These are phyloP conservation scores for Ciconia boyciana DNA, from an alignment of 2,113 vertebrate species.

Conservation along the genomic window DNA sequence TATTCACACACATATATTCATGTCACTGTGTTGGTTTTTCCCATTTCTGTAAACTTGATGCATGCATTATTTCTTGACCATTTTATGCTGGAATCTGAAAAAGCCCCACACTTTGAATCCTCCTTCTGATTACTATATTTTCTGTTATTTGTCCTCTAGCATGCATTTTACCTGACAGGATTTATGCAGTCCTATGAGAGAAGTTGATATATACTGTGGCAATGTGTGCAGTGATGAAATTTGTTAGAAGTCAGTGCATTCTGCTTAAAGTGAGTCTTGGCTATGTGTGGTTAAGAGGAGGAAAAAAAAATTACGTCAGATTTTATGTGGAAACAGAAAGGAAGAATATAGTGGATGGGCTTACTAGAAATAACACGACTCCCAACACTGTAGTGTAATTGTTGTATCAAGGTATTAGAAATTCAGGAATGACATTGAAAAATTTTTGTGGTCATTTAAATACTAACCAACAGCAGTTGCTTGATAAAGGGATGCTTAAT, in stretches of 20 bases:
- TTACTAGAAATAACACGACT: not conserved
- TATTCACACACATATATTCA: not conserved
- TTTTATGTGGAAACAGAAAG: not conserved
- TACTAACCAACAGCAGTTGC: not conserved
- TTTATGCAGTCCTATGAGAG: not conserved
- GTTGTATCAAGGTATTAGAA: not conserved
- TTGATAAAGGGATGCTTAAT: not conserved
- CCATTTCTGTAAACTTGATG: not conserved
- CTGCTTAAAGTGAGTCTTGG: not conserved
- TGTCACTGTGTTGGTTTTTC: not conserved
- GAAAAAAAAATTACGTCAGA: too few relatives aligned
- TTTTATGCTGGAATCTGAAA: not conserved
- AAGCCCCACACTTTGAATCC: not conserved
- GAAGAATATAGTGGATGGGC: not conserved
- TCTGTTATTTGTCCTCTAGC: not conserved
- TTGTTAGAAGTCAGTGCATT: not conserved
- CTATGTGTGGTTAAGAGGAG: not conserved
- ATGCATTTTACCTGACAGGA: not conserved
- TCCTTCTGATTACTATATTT: not conserved
- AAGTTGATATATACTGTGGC: not conserved
- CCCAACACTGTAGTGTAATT: not conserved
- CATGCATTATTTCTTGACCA: not conserved
- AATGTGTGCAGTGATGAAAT: not conserved
- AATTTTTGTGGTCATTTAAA: not conserved
- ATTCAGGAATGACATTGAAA: not conserved